Evolutionary conservation across 2,888 invertebrate species (phyloP).

Genomic region (Rhodophaea formosa): DNA sequence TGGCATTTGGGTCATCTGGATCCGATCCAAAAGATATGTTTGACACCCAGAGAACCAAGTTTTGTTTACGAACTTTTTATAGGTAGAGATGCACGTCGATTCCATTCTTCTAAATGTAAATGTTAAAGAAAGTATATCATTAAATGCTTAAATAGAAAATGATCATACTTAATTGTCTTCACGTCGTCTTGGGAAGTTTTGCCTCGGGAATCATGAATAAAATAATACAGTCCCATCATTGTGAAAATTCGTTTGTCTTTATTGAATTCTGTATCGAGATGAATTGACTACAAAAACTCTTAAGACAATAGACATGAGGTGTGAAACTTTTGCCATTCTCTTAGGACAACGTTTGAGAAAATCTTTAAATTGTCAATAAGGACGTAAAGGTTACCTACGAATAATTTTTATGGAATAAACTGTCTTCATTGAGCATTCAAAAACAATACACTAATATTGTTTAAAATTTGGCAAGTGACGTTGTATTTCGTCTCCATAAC

Average conservation of each 20-base stretch:
- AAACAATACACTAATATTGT: background rate
- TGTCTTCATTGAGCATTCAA: background rate
- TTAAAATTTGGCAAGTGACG: background rate
- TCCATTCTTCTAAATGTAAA: background rate
- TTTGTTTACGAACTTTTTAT: conserved; percentile 42
- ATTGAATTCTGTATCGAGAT: conserved; percentile 15
- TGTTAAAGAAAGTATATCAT: too few species aligned
- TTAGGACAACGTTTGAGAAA: background rate
- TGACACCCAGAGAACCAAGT: conserved; percentile 48
- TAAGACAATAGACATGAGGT: background rate
- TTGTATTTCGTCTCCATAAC: conserved; percentile 20
- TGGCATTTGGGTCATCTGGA: conserved; percentile 74
- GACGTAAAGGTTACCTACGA: background rate
- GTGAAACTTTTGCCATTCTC: background rate
- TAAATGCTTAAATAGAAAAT: background rate
- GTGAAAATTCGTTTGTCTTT: background rate
- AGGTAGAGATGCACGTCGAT: background rate
- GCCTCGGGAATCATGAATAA: background rate
- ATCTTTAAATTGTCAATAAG: background rate
- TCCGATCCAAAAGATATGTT: conserved; percentile 59
- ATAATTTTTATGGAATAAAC: background rate
- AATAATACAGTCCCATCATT: background rate
- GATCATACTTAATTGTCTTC: too few species aligned
- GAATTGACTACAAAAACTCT: conserved; percentile 4
- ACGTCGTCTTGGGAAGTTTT: background rate